phyloP scores from a whole-genome alignment of 2,888 invertebrate genomes.

The Sussaba pulchella region DNA sequence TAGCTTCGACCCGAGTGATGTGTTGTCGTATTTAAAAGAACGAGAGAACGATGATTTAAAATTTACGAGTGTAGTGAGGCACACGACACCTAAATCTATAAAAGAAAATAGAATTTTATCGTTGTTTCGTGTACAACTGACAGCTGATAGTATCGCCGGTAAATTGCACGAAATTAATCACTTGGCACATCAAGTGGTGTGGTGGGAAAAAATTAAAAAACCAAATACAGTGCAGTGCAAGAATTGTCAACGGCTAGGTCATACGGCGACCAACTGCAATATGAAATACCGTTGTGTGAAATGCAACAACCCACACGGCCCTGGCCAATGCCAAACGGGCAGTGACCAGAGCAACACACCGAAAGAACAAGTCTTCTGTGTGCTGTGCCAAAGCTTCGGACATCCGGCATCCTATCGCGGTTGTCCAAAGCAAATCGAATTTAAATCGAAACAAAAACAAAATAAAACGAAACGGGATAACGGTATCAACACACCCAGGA shows the following conservation, averaged over 20 bases:
- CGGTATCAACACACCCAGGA: no score
- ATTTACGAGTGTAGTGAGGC: background rate
- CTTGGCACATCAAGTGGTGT: background rate
- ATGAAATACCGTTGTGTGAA: conserved; percentile 34
- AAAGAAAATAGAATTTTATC: background rate
- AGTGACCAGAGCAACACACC: background rate
- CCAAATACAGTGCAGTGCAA: conserved; percentile 15
- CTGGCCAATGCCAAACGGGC: conserved; percentile 14
- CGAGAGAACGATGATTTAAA: background rate
- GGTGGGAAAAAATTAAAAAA: conserved; percentile 3
- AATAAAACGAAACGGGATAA: no score
- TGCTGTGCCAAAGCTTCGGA: background rate
- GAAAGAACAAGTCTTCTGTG: background rate
- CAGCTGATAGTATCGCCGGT: background rate
- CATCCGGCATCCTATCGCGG: conserved; percentile 37
- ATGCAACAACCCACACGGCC: conserved; percentile 26
- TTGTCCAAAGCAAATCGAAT: conserved; percentile 16
- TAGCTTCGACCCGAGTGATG: background rate
- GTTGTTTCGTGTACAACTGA: background rate
- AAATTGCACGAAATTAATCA: background rate
- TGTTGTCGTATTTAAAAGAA: background rate
- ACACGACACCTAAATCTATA: background rate
- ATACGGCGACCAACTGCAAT: conserved; percentile 44
- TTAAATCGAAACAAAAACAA: background rate
- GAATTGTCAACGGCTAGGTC: conserved; percentile 45